Conservation (phyloP, 2,113 vertebrate genomes). For the Potamarius usumacintae region DNA sequence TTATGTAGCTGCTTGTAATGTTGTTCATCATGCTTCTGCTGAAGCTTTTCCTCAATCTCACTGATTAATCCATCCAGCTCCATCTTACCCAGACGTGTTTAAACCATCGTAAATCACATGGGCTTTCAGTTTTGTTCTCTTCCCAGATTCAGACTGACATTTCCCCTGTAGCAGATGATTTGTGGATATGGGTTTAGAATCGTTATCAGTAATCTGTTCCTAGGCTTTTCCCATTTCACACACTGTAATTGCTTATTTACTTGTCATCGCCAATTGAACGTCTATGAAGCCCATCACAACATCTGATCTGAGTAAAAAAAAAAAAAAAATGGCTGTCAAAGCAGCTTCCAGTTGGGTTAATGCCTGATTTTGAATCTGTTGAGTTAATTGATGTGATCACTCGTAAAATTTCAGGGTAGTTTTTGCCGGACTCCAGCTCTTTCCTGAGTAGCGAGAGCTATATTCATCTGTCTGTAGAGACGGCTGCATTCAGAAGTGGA, state of each 20-base stretch:
- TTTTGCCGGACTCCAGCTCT: not conserved
- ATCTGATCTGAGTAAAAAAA: not conserved
- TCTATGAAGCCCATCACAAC: not conserved
- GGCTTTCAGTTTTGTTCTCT: not conserved
- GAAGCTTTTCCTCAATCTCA: not conserved
- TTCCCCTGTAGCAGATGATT: not conserved
- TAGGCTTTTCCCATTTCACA: not conserved
- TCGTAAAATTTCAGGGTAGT: not conserved
- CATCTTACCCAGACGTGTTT: not conserved
- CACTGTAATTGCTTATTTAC: not conserved
- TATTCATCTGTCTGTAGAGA: not conserved
- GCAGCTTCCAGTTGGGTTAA: not conserved
- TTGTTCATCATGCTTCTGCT: conserved; percentile 45
- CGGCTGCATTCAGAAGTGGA: not conserved
- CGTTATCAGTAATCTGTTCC: not conserved
- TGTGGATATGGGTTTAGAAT: not conserved
- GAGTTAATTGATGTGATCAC: not conserved
- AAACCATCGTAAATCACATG: not conserved
- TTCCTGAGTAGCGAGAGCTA: not conserved
- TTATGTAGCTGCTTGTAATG: conserved; percentile 20
- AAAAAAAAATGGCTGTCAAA: not conserved
- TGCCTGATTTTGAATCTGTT: not conserved
- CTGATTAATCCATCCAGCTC: not conserved
- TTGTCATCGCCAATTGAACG: not conserved
- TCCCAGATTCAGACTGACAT: not conserved